These are phyloP conservation scores for Chrosomus eos DNA, from an alignment of 2,797 vertebrate genomes.

Conservation along the genomic window DNA sequence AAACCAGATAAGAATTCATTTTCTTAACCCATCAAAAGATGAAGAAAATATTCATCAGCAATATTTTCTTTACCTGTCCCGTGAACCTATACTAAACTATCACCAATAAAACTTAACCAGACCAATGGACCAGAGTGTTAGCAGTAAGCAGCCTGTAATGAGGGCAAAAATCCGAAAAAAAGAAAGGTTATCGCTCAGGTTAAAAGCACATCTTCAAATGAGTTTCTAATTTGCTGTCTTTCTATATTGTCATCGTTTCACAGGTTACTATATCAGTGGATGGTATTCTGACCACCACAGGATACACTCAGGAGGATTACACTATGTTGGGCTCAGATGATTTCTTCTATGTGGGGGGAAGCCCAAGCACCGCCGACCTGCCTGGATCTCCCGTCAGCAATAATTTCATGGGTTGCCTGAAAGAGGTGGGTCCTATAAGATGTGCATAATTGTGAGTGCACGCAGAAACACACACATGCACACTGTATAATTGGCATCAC, in stretches of 20 bases:
- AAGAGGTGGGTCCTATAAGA: slow-evolving; percentile 86
- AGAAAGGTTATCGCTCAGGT: slow-evolving; percentile 48
- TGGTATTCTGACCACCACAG: slow-evolving; percentile 98
- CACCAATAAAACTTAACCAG: slow-evolving; percentile 75
- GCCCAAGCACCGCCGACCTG: slow-evolving; percentile 97
- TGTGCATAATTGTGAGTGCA: neutral
- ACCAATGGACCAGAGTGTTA: slow-evolving; percentile 66
- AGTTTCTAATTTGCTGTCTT: slow-evolving; percentile 79
- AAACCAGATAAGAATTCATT: slow-evolving; percentile 80
- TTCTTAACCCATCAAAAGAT: slow-evolving; percentile 85
- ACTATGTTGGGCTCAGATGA: slow-evolving; percentile 99
- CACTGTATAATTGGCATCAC: neutral
- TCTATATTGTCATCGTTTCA: slow-evolving; percentile 89
- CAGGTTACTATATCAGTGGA: slow-evolving; percentile 99
- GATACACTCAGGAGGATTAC: slow-evolving; percentile 99
- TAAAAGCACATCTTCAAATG: slow-evolving; percentile 29
- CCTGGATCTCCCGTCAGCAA: slow-evolving; percentile 99
- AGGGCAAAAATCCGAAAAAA: slow-evolving; percentile 48
- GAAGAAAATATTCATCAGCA: slow-evolving; percentile 84
- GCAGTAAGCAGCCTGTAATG: slow-evolving; percentile 28
- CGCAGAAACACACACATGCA: neutral
- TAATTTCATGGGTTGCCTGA: slow-evolving; percentile 99
- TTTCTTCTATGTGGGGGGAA: slow-evolving; percentile 99
- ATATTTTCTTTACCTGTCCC: slow-evolving; percentile 87
- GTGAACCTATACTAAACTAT: slow-evolving; percentile 76